Conservation (phyloP, 2,797 vertebrate species). For the Poecile montanus region DNA sequence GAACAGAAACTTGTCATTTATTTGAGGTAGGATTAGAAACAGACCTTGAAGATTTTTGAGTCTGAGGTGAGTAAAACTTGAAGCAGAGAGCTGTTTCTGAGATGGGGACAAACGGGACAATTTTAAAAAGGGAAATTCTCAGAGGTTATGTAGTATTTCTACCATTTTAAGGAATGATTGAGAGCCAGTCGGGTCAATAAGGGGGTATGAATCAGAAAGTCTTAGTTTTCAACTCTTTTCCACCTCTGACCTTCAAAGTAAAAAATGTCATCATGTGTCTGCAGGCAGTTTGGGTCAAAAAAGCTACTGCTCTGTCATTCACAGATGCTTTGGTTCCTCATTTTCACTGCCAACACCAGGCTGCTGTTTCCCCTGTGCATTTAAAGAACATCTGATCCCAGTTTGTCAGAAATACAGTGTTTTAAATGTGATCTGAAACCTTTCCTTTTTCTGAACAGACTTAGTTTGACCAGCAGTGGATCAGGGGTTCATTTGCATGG, state of each 20-base stretch:
- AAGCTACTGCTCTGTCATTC: neutral
- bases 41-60: neutral
- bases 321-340: neutral
- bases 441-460: neutral
- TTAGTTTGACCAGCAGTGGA: neutral
- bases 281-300: neutral
- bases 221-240: neutral
- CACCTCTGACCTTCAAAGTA: neutral
- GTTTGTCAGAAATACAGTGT: neutral
- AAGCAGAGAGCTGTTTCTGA: neutral
- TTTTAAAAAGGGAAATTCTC: neutral
- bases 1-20: neutral
- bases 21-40: neutral
- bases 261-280: neutral
- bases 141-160: neutral
- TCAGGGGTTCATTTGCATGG: neutral
- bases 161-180: neutral
- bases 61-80: neutral
- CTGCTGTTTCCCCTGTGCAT: neutral
- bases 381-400: neutral
- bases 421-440: neutral
- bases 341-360: neutral
- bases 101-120: accelerated
- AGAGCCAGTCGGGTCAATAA: neutral
- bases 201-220: neutral